These are phyloP conservation scores for Trachurus trachurus DNA, from an alignment of 2,797 vertebrate species.

Conservation along the genomic window DNA sequence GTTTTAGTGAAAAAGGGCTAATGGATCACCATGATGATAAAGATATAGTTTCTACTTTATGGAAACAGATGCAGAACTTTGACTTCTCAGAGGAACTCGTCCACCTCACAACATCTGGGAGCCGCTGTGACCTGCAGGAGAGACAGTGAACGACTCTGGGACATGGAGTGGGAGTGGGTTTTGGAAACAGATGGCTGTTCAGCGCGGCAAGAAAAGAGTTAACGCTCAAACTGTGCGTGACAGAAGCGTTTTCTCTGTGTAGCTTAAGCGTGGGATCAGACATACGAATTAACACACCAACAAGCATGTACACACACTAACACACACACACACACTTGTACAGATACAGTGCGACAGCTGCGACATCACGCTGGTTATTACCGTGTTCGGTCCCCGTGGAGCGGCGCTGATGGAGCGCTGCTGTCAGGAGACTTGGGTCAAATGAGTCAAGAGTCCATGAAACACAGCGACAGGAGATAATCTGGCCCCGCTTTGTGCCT, in stretches of 20 bases:
- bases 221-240: slow-evolving; percentile 39
- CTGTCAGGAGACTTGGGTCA: slow-evolving; percentile 35
- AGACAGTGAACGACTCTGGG: slow-evolving; percentile 51
- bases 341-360: slow-evolving; percentile 36
- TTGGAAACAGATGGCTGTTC: slow-evolving; percentile 58
- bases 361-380: slow-evolving; percentile 38
- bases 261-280: slow-evolving; percentile 30
- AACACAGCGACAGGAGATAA: slow-evolving; percentile 14
- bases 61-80: not conserved
- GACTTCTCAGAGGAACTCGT: not conserved
- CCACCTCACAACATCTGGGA: slow-evolving; percentile 11
- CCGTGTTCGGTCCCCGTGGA: slow-evolving; percentile 16
- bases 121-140: slow-evolving; percentile 27
- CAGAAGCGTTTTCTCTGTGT: slow-evolving; percentile 33
- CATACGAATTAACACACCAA: slow-evolving; percentile 18
- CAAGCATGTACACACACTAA: slow-evolving; percentile 9
- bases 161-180: slow-evolving; percentile 46
- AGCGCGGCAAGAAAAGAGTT: slow-evolving; percentile 39
- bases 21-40: too few species aligned
- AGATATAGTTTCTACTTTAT: not conserved
- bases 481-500: not conserved
- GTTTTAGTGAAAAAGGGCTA: too few species aligned
- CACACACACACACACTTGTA: slow-evolving; percentile 13
- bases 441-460: not conserved
- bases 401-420: slow-evolving; percentile 28